These are phyloP conservation scores for Cabera pusaria DNA, from an alignment of 2,888 invertebrate species.

Conservation along the genomic window DNA sequence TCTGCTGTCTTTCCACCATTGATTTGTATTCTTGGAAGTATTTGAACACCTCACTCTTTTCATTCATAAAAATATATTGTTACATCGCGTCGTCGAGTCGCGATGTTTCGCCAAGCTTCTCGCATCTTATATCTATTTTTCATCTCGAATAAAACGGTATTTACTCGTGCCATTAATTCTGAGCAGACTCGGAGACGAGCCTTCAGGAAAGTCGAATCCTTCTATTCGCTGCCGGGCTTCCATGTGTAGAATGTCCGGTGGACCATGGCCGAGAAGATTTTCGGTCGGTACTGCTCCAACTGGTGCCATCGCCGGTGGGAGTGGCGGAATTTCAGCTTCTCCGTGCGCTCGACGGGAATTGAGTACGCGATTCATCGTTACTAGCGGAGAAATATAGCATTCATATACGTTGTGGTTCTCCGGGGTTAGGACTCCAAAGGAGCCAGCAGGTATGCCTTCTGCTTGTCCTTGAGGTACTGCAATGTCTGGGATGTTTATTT, in stretches of 20 bases:
- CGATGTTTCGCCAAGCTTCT: too few relatives aligned
- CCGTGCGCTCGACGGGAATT: slow-evolving; percentile 11
- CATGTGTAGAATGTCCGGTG: slow-evolving; percentile 18
- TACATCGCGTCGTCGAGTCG: too few relatives aligned
- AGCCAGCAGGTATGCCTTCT: slow-evolving; percentile 16
- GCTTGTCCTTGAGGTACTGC: slow-evolving; percentile 23
- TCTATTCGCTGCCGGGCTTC: slow-evolving; percentile 25
- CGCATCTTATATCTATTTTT: too few relatives aligned
- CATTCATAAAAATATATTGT: too few relatives aligned
- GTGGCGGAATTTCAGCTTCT: slow-evolving; percentile 19
- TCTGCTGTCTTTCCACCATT: too few relatives aligned
- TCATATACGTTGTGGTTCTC: slow-evolving; percentile 16
- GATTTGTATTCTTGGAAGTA: too few relatives aligned
- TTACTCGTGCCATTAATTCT: slow-evolving; percentile 20
- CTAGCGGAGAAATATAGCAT: slow-evolving; percentile 22
- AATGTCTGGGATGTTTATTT: slow-evolving; percentile 23
- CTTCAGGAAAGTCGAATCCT: slow-evolving; percentile 26
- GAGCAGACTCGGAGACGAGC: slow-evolving; percentile 17
- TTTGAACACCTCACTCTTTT: too few relatives aligned
- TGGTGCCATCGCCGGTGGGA: slow-evolving; percentile 23
- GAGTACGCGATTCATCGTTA: slow-evolving; percentile 20
- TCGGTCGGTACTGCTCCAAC: slow-evolving; percentile 17
- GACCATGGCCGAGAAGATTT: slow-evolving; percentile 25
- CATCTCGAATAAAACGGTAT: slow-evolving; percentile 21
- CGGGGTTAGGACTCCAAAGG: slow-evolving; percentile 3